Conservation (phyloP, 2,797 vertebrate species). For the Leptoclinus maculatus region DNA sequence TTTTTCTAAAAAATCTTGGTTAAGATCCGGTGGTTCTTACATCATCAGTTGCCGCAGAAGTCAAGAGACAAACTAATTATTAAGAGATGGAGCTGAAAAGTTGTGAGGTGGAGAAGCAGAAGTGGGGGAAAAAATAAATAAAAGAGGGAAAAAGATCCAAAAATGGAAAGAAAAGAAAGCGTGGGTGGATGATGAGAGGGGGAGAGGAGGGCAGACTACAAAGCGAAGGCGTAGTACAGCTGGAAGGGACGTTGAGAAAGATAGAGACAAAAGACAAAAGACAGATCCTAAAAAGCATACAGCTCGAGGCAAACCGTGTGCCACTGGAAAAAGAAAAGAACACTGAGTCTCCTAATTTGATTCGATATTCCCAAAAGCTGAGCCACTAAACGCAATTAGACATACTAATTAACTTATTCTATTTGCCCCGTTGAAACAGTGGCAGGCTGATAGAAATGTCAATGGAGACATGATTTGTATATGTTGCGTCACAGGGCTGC, state of each 20-base stretch:
- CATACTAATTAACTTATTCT: constrained; percentile 78
- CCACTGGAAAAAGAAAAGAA: constrained; percentile 61
- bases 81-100: constrained; percentile 14
- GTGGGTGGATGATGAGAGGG: constrained; percentile 49
- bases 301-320: constrained; percentile 73
- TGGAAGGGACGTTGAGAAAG: constrained; percentile 53
- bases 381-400: constrained; percentile 78
- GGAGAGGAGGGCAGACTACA: constrained; percentile 46
- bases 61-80: constrained; percentile 13
- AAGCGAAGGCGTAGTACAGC: constrained; percentile 55
- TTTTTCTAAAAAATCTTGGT: neutral
- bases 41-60: constrained; percentile 9
- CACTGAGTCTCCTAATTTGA: constrained; percentile 74
- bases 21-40: constrained; percentile 3
- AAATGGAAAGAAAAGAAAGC: constrained; percentile 37
- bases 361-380: constrained; percentile 76
- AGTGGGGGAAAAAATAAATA: constrained; percentile 3
- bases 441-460: constrained; percentile 67
- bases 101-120: constrained; percentile 20
- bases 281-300: constrained; percentile 69
- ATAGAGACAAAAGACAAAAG: constrained; percentile 73
- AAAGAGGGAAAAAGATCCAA: constrained; percentile 34
- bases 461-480: constrained; percentile 55
- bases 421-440: constrained; percentile 66
- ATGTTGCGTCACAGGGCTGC: constrained; percentile 61